These are phyloP conservation scores for Eledona agricola DNA, from an alignment of 2,888 invertebrate species.

Conservation along the genomic window DNA sequence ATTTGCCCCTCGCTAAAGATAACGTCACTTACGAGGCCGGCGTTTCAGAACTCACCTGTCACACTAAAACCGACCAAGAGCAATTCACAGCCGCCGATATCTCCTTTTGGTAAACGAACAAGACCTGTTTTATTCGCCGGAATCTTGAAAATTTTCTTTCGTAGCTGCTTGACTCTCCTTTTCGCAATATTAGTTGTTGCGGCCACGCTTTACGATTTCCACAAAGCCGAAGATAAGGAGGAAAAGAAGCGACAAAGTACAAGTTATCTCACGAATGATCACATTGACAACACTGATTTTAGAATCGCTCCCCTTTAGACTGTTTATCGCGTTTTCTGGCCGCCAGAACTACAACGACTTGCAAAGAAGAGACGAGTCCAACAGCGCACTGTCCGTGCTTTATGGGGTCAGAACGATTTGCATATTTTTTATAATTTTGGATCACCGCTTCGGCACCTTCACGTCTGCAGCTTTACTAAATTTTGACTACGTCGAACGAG, in stretches of 20 bases:
- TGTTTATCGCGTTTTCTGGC: slow-evolving; percentile 55
- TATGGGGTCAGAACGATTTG: slow-evolving; percentile 69
- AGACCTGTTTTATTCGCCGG: too few relatives aligned
- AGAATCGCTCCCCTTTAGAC: slow-evolving; percentile 38
- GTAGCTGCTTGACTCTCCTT: slow-evolving; percentile 52
- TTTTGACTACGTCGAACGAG: slow-evolving; percentile 66
- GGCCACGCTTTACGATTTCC: slow-evolving; percentile 57
- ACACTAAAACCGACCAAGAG: slow-evolving; percentile 48
- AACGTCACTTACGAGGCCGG: slow-evolving; percentile 50
- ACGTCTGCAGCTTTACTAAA: slow-evolving; percentile 68
- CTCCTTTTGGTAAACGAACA: slow-evolving; percentile 60
- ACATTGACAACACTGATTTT: background rate
- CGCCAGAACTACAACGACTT: slow-evolving; percentile 59
- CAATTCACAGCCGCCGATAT: slow-evolving; percentile 54
- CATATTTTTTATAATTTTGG: slow-evolving; percentile 67
- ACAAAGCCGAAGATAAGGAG: slow-evolving; percentile 38
- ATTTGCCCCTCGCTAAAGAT: slow-evolving; percentile 51
- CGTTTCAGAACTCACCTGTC: slow-evolving; percentile 50
- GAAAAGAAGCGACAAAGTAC: slow-evolving; percentile 53
- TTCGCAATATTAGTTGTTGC: slow-evolving; percentile 53
- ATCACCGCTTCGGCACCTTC: slow-evolving; percentile 67
- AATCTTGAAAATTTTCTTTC: slow-evolving; percentile 5
- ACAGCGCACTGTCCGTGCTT: slow-evolving; percentile 64
- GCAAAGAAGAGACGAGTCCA: slow-evolving; percentile 59
- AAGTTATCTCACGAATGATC: slow-evolving; percentile 38